Percentiles rank a stretch among this genome's conserved stretches.
These are phyloP conservation scores for Megalops cyprinoides DNA, from an alignment of 2,797 vertebrate species.

Conservation along the genomic window DNA sequence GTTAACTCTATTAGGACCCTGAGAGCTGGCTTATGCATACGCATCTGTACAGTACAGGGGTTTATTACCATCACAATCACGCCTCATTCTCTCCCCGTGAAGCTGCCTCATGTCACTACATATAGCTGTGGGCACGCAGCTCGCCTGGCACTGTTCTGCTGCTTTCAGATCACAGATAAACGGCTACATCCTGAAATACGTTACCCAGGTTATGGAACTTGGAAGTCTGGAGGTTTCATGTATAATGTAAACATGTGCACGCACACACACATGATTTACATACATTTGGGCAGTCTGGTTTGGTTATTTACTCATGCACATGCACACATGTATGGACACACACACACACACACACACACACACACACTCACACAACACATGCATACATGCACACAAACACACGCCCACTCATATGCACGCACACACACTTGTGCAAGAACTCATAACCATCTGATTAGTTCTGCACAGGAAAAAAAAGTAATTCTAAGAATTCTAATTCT, in stretches of 20 bases:
- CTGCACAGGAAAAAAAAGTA: too few relatives aligned
- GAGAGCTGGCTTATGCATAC: not conserved
- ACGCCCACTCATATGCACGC: too few relatives aligned
- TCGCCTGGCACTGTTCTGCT: not conserved
- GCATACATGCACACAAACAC: too few relatives aligned
- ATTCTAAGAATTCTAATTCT: too few relatives aligned
- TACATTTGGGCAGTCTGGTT: too few relatives aligned
- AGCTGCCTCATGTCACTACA: not conserved
- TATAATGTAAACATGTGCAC: not conserved
- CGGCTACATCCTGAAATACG: not conserved
- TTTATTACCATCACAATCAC: not conserved
- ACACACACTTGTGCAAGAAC: too few relatives aligned
- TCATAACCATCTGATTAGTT: too few relatives aligned
- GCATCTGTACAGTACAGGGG: constrained; percentile 15
- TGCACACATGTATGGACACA: not conserved
- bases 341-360: not conserved
- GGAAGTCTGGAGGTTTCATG: not conserved
- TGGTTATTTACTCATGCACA: too few relatives aligned
- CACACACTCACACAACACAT: not conserved
- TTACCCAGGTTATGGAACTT: not conserved
- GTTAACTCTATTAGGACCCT: constrained; percentile 2
- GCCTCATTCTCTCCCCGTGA: not conserved
- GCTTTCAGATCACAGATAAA: not conserved
- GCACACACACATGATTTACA: not conserved
- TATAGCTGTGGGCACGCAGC: not conserved